Conservation (phyloP, 1,140 invertebrate genomes). For the Drosophila arawakana region DNA sequence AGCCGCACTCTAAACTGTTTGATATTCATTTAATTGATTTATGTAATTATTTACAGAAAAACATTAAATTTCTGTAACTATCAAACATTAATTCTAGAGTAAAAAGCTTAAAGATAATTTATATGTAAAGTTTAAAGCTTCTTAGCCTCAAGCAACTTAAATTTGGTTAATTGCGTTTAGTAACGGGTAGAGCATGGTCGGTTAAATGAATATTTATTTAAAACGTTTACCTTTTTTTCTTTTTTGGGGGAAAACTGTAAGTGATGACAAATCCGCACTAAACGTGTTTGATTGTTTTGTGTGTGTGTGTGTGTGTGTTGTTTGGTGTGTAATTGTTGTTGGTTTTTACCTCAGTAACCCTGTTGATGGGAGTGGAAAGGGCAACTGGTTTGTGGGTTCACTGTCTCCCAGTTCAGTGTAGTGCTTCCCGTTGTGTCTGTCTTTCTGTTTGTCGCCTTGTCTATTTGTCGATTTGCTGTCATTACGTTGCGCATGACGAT, state of each 20-base stretch:
- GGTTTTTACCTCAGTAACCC: conserved; percentile 22
- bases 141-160: too few relatives aligned
- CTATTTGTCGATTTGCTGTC: conserved; percentile 68
- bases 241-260: conserved; percentile 35
- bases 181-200: too few relatives aligned
- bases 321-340: conserved; percentile 44
- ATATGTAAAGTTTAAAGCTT: too few relatives aligned
- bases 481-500: conserved; percentile 79
- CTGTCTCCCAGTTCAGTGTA: conserved; percentile 6
- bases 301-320: conserved; percentile 46
- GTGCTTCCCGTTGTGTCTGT: conserved; percentile 6
- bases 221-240: neutral
- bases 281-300: conserved; percentile 81
- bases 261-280: conserved; percentile 78
- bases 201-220: too few relatives aligned
- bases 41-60: too few relatives aligned
- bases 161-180: too few relatives aligned
- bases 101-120: too few relatives aligned
- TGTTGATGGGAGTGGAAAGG: neutral
- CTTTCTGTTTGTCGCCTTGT: conserved; percentile 11
- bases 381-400: conserved; percentile 2
- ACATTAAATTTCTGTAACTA: too few relatives aligned
- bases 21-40: too few relatives aligned
- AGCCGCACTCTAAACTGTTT: too few relatives aligned
- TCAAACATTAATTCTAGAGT: too few relatives aligned